Conservation (phyloP, 2,113 vertebrate species). For the Gambusia affinis region DNA sequence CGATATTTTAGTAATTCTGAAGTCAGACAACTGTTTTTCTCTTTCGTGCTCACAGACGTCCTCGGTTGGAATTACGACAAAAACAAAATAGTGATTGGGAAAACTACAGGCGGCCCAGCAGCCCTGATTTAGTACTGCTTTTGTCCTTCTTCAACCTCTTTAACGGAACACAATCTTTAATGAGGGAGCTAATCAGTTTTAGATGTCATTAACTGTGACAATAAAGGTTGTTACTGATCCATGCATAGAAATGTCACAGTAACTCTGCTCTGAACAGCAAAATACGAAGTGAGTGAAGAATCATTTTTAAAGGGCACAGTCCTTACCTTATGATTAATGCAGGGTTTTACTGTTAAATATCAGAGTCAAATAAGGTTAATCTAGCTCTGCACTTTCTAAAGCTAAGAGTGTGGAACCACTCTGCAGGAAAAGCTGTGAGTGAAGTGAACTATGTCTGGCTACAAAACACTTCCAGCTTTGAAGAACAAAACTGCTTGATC, state of each 20-base stretch:
- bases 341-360: background rate
- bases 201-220: background rate
- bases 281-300: background rate
- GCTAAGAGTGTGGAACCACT: background rate
- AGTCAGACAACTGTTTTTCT: background rate
- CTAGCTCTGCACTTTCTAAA: background rate
- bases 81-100: too few relatives aligned
- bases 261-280: background rate
- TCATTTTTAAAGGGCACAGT: background rate
- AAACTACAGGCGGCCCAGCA: background rate
- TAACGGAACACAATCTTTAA: background rate
- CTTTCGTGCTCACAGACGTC: too few relatives aligned
- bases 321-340: background rate
- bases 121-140: background rate
- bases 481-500: background rate
- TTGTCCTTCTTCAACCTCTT: background rate
- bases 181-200: background rate
- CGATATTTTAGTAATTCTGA: background rate
- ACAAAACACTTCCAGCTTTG: background rate
- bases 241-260: background rate
- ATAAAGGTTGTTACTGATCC: background rate
- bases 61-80: too few relatives aligned
- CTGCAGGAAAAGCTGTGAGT: background rate
- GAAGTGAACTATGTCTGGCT: background rate
- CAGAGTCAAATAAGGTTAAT: slow-evolving; percentile 4